Evolutionary conservation across 1,140 invertebrate genomes (phyloP), one percentile per base, ranked within the genome.

Genomic region (Coboldia fuscipes): DNA sequence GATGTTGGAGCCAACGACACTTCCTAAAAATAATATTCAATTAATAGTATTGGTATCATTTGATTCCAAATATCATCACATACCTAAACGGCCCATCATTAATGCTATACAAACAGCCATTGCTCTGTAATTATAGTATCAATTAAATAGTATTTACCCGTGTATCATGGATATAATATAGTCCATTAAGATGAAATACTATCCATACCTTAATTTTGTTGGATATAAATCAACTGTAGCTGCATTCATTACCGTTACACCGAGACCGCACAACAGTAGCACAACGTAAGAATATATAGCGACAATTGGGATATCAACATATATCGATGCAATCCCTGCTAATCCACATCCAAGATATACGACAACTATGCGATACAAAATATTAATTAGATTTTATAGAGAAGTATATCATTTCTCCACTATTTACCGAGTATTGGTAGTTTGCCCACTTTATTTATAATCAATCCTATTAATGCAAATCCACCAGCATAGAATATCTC

Each of bases 61-160:
- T n/a, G n/a, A n/a, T n/a, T n/a, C n/a, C n/a, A n/a, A n/a, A n/a
- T n/a, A n/a, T n/a, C n/a, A n/a, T n/a, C n/a, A n/a, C n/a, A n/a
- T n/a, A n/a, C 47, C 47, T 6, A 50, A 35, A n/a, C 48, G 38
- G 20, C 47, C 50, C 2, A 39, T 21, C 42, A 48, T 45, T 21
- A 53, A 37, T 6, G 46, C 40, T 12, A 51, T 39, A 26, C 43
- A 46, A 14, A 53, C 41, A 12, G 50, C 50, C 44, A 50, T 49
- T 19, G 42, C 37, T 30, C 41, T 43, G 23, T 18, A 38, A 35
- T 18, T 17, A 37, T 35, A 34, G 10, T 34, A 20, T 17, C 8
- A 34, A 7, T 6, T 22, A 5, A 4, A 30, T 20, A 34, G 14
- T 10, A 31, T 34, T 16, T 33, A 10, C 17, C 18, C 6, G 21